Conservation (phyloP, 2,888 invertebrate species). For the Priapulus caudatus region DNA sequence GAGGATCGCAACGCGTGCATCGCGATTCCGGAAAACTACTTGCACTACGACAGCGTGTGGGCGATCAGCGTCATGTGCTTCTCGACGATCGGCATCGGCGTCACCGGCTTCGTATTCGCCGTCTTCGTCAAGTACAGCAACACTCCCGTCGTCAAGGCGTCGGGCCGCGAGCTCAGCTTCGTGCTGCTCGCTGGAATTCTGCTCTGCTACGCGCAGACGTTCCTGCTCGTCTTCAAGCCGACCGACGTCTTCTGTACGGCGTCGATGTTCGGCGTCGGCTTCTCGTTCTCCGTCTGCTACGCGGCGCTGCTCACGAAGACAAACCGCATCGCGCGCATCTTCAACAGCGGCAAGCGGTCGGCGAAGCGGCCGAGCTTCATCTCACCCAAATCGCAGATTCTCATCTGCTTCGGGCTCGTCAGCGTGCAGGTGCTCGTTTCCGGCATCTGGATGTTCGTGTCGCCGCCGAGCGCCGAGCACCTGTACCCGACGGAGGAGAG, state of each 20-base stretch:
- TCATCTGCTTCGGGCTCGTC: constrained; percentile 38
- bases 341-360: constrained; percentile 39
- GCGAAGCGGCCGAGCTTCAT: constrained; percentile 40
- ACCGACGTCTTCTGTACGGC: constrained; percentile 35
- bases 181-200: constrained; percentile 39
- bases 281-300: constrained; percentile 40
- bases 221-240: constrained; percentile 37
- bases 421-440: constrained; percentile 29
- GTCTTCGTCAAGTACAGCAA: constrained; percentile 37
- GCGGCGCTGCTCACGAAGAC: constrained; percentile 41
- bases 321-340: constrained; percentile 45
- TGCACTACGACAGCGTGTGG: constrained; percentile 59
- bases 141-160: constrained; percentile 41
- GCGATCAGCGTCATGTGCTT: constrained; percentile 80
- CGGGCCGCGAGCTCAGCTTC: constrained; percentile 40
- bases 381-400: constrained; percentile 40
- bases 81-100: constrained; percentile 36
- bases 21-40: constrained; percentile 43
- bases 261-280: constrained; percentile 38
- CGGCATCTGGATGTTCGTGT: constrained; percentile 79
- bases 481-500: constrained; percentile 83
- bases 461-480: constrained; percentile 75
- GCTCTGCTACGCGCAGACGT: constrained; percentile 39
- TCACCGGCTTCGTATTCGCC: constrained; percentile 32
- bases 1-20: constrained; percentile 48